Base-by-base conservation (phyloP, 2,888 invertebrate genomes). In the Hypomecis punctinalis region DNA sequence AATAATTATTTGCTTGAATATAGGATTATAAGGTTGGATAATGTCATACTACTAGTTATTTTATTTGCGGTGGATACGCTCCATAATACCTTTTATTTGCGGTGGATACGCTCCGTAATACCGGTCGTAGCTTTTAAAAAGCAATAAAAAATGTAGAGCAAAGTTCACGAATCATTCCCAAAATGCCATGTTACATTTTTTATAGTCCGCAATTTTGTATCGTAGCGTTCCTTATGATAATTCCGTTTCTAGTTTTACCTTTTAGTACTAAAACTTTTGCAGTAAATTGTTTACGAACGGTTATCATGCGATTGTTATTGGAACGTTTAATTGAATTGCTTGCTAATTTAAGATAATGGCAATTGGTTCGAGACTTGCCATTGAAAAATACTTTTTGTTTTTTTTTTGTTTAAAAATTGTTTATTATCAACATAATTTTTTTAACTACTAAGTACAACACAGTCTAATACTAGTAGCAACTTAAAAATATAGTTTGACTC, bases 271-370 rank as follows among this genome's bases (percentile, higher is more conserved):
- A 55, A 60, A 49, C 48, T 54, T 52, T 9, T 35, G 23, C 48
- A 7, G 33, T 39, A 11, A 40, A 46, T 35, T 51, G 49, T 54
- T 59, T 54, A 63, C 53, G 43, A 45, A 49, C 6, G 37, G 7
- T 51, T 48, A 51, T 53, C 63, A 59, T 55, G 63, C 63, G 49
- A 63, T 63, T 58, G 59, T 35, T 59, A 59, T 63, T 59, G 63
- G 51, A 59, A 5, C 54, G 45, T 63, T 63, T 49, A 42, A 59
- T 59, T 47, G 48, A 49, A 49, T 39, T 49, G 51, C 23, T 63
- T 9, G 53, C 43, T 33, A 52, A 58, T 58, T 58, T 10, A 11
- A 23, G 10, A 52, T 52, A 51, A 52, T 51, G 37, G 49, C 1
- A 54, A 61, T 35, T 47, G 6, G 7, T 23, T 23, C 23, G 42